Conservation (phyloP, 92 coral and sea anemone species). For the Blastomussa wellsi region DNA sequence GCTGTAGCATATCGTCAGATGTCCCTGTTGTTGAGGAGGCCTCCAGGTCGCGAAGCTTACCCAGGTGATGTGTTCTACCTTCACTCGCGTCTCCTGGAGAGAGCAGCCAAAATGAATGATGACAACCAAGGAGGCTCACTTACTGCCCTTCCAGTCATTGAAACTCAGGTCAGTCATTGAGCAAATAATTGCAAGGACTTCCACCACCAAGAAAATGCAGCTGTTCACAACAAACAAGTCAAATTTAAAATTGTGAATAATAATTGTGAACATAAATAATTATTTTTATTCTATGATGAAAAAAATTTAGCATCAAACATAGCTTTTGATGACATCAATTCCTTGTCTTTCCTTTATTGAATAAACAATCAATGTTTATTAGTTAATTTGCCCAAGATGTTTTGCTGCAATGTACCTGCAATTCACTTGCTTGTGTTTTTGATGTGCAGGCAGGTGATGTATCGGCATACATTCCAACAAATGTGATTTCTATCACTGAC, state of each 20-base stretch:
- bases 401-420: not conserved
- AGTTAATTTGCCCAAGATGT: not conserved
- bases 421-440: constrained; percentile 1
- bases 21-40: constrained; percentile 98
- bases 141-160: constrained; percentile 98
- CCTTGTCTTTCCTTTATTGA: not conserved
- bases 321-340: too few species aligned
- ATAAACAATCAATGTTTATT: not conserved
- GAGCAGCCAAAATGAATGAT: constrained; percentile 99
- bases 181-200: too few species aligned
- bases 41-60: constrained; percentile 99
- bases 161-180: constrained; percentile 75
- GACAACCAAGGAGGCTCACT: constrained; percentile 95
- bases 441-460: constrained; percentile 93
- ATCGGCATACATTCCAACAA: constrained; percentile 98
- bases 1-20: constrained; percentile 99
- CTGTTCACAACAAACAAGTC: too few species aligned
- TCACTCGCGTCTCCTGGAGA: constrained; percentile 97
- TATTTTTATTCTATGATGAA: too few species aligned
- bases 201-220: too few species aligned
- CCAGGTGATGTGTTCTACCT: constrained; percentile 99
- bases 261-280: too few species aligned
- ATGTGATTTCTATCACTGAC: constrained; percentile 98
- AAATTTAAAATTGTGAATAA: too few species aligned
- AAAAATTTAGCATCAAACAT: too few species aligned